Evolutionary conservation across 2,888 invertebrate species (phyloP).

Genomic region (Congeria kusceri): DNA sequence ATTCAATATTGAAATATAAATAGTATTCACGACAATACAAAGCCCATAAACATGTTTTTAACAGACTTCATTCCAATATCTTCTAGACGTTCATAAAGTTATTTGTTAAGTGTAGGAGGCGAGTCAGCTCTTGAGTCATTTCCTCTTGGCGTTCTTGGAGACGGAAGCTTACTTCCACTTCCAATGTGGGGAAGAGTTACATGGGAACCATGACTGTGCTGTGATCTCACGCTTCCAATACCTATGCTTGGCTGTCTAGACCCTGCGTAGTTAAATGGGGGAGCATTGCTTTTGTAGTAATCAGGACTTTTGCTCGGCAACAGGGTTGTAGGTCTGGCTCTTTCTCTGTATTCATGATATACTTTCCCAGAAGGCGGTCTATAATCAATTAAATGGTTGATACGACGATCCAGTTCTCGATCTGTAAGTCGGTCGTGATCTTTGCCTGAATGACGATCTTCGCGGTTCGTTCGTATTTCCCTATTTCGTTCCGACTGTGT

Average conservation of each 20-base stretch:
- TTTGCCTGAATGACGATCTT: neutral
- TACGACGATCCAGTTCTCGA: slow-evolving; percentile 1
- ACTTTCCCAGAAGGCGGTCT: slow-evolving; percentile 21
- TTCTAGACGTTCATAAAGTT: too few species aligned
- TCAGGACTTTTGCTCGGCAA: slow-evolving; percentile 40
- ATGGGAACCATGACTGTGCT: slow-evolving; percentile 27
- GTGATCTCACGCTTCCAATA: slow-evolving; percentile 21
- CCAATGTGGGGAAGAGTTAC: slow-evolving; percentile 37
- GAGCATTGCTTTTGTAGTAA: slow-evolving; percentile 45
- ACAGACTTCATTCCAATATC: too few species aligned
- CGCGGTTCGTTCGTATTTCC: neutral
- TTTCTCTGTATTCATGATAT: slow-evolving; percentile 40
- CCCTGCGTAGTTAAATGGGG: slow-evolving; percentile 25
- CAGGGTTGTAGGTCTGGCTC: neutral
- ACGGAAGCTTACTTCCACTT: slow-evolving; percentile 3
- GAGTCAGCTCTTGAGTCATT: neutral
- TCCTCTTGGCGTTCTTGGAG: slow-evolving; percentile 5
- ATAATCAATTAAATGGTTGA: slow-evolving; percentile 10
- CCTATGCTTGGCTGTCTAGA: slow-evolving; percentile 43
- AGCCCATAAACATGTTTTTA: too few species aligned
- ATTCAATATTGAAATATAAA: too few species aligned
- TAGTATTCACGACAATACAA: too few species aligned
- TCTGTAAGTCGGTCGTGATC: neutral
- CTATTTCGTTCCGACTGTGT: neutral
- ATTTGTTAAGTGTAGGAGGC: neutral